Evolutionary conservation across 2,888 invertebrate genomes (phyloP), one percentile per base, ranked within the genome.

Genomic region (Oxyteleia sp.): DNA sequence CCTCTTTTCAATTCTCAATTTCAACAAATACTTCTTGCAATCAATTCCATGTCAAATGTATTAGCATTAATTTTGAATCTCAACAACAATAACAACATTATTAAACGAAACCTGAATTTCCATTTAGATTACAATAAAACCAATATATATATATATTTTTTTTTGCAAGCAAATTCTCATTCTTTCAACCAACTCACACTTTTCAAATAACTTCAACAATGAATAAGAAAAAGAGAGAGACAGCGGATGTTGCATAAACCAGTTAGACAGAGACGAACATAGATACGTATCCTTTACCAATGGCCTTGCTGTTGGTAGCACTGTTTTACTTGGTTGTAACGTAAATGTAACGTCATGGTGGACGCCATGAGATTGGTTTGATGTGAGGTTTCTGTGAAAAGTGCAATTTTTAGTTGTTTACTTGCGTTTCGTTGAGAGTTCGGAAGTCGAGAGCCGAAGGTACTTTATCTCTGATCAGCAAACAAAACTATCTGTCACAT

Each of bases 401-500:
- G 66, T 75, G 49, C 29, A 43, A 26, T 75, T 75, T 57, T 75
- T 75, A 26, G 57, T 75, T 75, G 51, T 75, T 75, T 66, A 49
- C 45, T 49, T 75, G 47, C 26, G 7, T 47, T 74, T 55, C 29
- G 38, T 23, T 15, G 45, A 32, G n/a, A n/a, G 16, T 45, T 41
- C 8, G 2, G 26, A 5, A 26, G 18, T 23, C 4, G 2, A 23
- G 51, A 20, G 1, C 4, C 41, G 26, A 41, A 74, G 63, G 74
- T 74, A 74, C 11, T 26, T 18, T n/a, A n/a, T n/a, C n/a, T n/a
- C n/a, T n/a, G n/a, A n/a, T n/a, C n/a, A n/a, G n/a, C n/a, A n/a
- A n/a, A n/a, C n/a, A n/a, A n/a, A n/a, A n/a, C n/a, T n/a, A n/a
- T n/a, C n/a, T n/a, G n/a, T n/a, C n/a, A n/a, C n/a, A n/a, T n/a